A percentile compares a stretch with the other conserved stretches of the same genome.
These are phyloP conservation scores for Scaptomyza cyrtandrae DNA, from an alignment of 2,888 invertebrate species.

Conservation along the genomic window DNA sequence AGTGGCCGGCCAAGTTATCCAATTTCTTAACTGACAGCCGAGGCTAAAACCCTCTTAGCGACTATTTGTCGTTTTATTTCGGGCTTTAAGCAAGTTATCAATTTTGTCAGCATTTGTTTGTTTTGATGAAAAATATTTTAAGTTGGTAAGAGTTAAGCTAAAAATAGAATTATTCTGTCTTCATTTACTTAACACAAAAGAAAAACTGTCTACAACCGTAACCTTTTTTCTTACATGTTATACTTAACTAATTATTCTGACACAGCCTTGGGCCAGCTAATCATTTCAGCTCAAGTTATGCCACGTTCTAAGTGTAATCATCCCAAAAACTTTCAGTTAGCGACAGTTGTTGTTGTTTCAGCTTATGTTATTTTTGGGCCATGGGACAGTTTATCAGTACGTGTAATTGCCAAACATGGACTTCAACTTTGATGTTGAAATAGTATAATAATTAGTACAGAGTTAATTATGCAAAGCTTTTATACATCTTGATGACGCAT, in stretches of 20 bases:
- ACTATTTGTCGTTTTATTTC: constrained; percentile 35
- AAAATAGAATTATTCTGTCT: no score
- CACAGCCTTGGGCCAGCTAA: not conserved
- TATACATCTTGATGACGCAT: constrained; percentile 22
- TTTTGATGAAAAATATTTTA: constrained; percentile 11
- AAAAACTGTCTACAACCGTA: no score
- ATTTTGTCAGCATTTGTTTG: constrained; percentile 37
- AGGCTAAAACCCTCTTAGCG: constrained; percentile 31
- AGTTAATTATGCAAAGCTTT: constrained; percentile 43
- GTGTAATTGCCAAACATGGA: not conserved
- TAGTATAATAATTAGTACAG: constrained; percentile 47
- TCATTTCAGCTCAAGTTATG: not conserved
- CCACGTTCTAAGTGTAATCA: constrained; percentile 15
- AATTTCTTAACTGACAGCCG: constrained; percentile 36
- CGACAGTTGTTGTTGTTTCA: constrained; percentile 10
- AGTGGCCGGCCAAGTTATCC: constrained; percentile 30
- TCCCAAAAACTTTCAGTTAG: not conserved
- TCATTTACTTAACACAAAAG: no score
- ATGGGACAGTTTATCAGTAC: not conserved
- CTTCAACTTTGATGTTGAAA: constrained; percentile 37
- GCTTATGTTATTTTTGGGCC: not conserved
- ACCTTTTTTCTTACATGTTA: not conserved
- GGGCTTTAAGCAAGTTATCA: constrained; percentile 40
- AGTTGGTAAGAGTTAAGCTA: no score
- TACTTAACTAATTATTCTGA: not conserved